Evolutionary conservation across 2,113 vertebrate genomes (phyloP).

Genomic region (Bubalus kerabau): DNA sequence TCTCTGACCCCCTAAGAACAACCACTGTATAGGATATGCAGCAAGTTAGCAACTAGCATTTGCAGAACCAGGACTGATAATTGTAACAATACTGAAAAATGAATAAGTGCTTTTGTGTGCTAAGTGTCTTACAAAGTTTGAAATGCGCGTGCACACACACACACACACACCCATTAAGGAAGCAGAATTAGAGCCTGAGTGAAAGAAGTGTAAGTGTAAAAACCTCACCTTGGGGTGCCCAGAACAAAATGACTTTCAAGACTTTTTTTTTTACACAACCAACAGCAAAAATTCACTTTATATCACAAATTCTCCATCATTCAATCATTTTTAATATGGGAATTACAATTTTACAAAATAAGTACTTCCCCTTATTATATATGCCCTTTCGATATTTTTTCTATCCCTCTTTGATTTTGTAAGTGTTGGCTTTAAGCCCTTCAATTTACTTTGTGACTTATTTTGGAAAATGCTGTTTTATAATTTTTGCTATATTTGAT

Average conservation of each 20-base stretch:
- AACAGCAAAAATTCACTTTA: not conserved
- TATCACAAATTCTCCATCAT: not conserved
- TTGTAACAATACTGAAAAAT: not conserved
- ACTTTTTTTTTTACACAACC: not conserved
- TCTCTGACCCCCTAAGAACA: not conserved
- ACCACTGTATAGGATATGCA: not conserved
- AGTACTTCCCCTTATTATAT: not conserved
- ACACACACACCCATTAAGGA: not conserved
- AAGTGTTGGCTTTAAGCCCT: not conserved
- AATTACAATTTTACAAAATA: not conserved
- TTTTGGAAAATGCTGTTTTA: not conserved
- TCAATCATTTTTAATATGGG: not conserved
- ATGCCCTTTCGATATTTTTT: not conserved
- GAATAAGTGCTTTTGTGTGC: not conserved
- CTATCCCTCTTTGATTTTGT: not conserved
- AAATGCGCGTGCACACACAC: not conserved
- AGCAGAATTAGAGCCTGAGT: not conserved
- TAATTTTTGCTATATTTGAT: not conserved
- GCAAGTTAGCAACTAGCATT: not conserved
- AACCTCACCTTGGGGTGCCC: not conserved
- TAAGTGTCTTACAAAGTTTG: not conserved
- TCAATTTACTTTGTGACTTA: not conserved
- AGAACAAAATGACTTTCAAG: not conserved
- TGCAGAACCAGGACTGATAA: not conserved
- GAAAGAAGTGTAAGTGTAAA: not conserved